Evolutionary conservation across 1,140 invertebrate species (phyloP).

Genomic region (Trissolcus basalis): DNA sequence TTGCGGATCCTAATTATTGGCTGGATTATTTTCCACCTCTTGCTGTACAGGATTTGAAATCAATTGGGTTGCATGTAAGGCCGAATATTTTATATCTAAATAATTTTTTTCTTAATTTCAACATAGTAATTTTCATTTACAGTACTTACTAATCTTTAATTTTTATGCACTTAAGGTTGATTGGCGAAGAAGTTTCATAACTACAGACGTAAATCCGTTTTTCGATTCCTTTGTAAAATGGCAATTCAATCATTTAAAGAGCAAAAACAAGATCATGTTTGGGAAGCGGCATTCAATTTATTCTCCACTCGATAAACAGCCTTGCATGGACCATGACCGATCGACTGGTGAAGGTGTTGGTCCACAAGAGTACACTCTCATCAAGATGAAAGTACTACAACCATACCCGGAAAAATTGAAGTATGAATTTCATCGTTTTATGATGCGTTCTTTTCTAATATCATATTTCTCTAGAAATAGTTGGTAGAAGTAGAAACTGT

Average conservation of each 20-base stretch:
- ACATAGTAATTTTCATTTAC: background rate
- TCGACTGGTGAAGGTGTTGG: slow-evolving; percentile 97
- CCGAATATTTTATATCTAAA: background rate
- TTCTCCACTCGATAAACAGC: slow-evolving; percentile 97
- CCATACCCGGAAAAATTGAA: slow-evolving; percentile 85
- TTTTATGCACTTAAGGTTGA: slow-evolving; percentile 82
- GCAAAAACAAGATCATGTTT: slow-evolving; percentile 93
- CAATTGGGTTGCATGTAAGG: slow-evolving; percentile 92
- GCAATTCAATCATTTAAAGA: slow-evolving; percentile 95
- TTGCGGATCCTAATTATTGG: slow-evolving; percentile 95
- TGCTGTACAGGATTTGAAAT: slow-evolving; percentile 89
- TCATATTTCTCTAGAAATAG: too few species aligned
- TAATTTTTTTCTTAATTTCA: background rate
- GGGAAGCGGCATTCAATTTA: slow-evolving; percentile 98
- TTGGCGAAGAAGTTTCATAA: slow-evolving; percentile 98
- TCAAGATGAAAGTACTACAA: slow-evolving; percentile 92
- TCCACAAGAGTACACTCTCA: slow-evolving; percentile 97
- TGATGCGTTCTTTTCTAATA: too few species aligned
- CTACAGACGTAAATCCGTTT: slow-evolving; percentile 98
- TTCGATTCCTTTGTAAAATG: slow-evolving; percentile 98
- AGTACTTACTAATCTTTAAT: too few species aligned
- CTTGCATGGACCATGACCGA: slow-evolving; percentile 99
- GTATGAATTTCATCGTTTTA: slow-evolving; percentile 71
- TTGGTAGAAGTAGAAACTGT: too few species aligned
- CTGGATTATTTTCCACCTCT: slow-evolving; percentile 96